Evolutionary conservation across 2,888 invertebrate genomes (phyloP).

Genomic region (Nycteola revayana): DNA sequence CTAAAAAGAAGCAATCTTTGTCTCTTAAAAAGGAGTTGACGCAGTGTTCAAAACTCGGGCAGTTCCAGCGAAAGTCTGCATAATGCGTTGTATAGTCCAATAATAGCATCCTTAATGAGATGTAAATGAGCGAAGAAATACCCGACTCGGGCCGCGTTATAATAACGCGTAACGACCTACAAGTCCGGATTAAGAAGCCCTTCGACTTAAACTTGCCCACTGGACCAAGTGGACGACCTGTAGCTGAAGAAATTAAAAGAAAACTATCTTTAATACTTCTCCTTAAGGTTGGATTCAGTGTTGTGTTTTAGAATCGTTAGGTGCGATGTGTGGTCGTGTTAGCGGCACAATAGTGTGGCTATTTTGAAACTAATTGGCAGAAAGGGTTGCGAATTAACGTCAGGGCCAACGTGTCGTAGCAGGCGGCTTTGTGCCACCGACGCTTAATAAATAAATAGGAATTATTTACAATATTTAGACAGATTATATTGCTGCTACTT

Average conservation of each 20-base stretch:
- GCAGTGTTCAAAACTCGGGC: slow-evolving; percentile 31
- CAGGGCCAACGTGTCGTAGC: slow-evolving; percentile 63
- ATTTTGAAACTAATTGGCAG: slow-evolving; percentile 82
- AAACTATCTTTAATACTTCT: slow-evolving; percentile 36
- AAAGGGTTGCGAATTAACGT: slow-evolving; percentile 81
- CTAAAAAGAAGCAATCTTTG: slow-evolving; percentile 5
- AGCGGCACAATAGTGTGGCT: slow-evolving; percentile 77
- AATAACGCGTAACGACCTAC: slow-evolving; percentile 83
- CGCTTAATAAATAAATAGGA: slow-evolving; percentile 51
- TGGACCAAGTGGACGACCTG: slow-evolving; percentile 59
- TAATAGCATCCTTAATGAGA: slow-evolving; percentile 80
- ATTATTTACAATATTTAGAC: slow-evolving; percentile 39
- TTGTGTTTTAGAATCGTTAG: slow-evolving; percentile 42
- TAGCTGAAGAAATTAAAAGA: slow-evolving; percentile 24
- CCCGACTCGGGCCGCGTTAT: slow-evolving; percentile 76
- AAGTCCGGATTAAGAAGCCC: slow-evolving; percentile 83
- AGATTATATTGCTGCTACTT: slow-evolving; percentile 22
- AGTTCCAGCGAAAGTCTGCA: slow-evolving; percentile 40
- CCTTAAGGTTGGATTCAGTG: slow-evolving; percentile 39
- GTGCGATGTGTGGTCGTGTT: slow-evolving; percentile 67
- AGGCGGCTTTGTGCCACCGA: slow-evolving; percentile 63
- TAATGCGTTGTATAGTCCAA: slow-evolving; percentile 58
- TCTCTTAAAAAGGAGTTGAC: slow-evolving; percentile 28
- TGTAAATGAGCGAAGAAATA: slow-evolving; percentile 82
- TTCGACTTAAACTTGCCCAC: slow-evolving; percentile 76